Conservation (phyloP, 2,888 invertebrate species). For the Clistopyga incitator region DNA sequence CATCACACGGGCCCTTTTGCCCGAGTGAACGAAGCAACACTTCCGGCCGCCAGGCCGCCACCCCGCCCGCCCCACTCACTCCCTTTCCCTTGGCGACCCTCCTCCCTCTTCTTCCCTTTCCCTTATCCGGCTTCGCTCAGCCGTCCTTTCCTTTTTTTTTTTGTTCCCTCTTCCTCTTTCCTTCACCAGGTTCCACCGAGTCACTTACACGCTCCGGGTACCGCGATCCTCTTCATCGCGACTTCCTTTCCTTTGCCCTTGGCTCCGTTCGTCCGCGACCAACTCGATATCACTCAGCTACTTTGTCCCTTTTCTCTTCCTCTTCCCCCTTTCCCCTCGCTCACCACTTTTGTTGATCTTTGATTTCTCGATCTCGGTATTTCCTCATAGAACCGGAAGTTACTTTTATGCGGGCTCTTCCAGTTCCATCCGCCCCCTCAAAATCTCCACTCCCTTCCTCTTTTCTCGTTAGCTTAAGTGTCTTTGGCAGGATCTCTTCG, state of each 20-base stretch:
- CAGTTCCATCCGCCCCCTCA: slow-evolving; percentile 9
- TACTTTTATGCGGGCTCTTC: slow-evolving; percentile 57
- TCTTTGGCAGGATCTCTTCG: slow-evolving; percentile 55
- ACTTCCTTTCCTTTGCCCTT: slow-evolving; percentile 47
- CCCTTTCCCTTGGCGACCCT: too few species aligned
- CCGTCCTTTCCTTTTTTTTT: slow-evolving; percentile 45
- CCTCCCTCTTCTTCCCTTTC: slow-evolving; percentile 40
- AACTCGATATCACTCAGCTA: slow-evolving; percentile 62
- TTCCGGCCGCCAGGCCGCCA: slow-evolving; percentile 69
- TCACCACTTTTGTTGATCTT: slow-evolving; percentile 52
- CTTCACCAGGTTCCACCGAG: slow-evolving; percentile 32
- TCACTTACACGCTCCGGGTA: slow-evolving; percentile 65
- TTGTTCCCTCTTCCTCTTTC: slow-evolving; percentile 40
- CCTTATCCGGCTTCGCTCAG: slow-evolving; percentile 10
- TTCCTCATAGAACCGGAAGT: slow-evolving; percentile 33
- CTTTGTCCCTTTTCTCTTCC: neutral
- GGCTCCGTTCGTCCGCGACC: slow-evolving; percentile 27
- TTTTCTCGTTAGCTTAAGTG: slow-evolving; percentile 33
- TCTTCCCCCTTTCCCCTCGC: slow-evolving; percentile 20
- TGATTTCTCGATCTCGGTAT: slow-evolving; percentile 46
- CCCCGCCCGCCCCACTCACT: slow-evolving; percentile 60
- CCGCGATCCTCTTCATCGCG: slow-evolving; percentile 57
- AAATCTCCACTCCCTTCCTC: slow-evolving; percentile 3
- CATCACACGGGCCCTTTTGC: slow-evolving; percentile 81
- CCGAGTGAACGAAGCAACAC: slow-evolving; percentile 69